A percentile compares a stretch with the other conserved stretches of the same genome.
Conservation (phyloP, 2,113 vertebrate species). For the Axis porcinus region DNA sequence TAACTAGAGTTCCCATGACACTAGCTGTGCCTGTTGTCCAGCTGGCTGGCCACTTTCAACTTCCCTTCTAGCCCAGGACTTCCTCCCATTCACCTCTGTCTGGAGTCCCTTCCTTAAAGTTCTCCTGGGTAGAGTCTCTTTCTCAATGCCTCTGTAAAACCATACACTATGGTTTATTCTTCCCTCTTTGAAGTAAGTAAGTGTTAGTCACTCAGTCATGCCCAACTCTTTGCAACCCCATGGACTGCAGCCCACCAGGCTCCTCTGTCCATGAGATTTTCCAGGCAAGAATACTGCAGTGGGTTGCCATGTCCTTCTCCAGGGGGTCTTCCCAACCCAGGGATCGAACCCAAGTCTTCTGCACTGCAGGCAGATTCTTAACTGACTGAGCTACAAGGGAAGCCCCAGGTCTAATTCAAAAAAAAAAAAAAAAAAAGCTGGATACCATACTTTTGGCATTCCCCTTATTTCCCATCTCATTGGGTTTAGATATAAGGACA, state of each 20-base stretch:
- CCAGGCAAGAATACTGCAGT: background rate
- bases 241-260: background rate
- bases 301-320: background rate
- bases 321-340: background rate
- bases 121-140: background rate
- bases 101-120: background rate
- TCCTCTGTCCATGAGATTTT: background rate
- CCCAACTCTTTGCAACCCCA: background rate
- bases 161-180: background rate
- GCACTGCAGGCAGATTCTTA: background rate
- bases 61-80: background rate
- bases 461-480: too few species aligned
- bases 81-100: background rate
- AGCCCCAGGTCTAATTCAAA: background rate
- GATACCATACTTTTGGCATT: background rate
- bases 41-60: background rate
- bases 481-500: background rate
- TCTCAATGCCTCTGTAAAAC: background rate
- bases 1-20: background rate
- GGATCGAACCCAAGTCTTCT: rapidly evolving
- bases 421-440: background rate
- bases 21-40: background rate
- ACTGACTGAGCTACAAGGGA: background rate
- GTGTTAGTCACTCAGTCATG: background rate
- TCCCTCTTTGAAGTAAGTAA: background rate